phyloP scores from a whole-genome alignment of 1,140 invertebrate genomes.

The Olivierus martensii region DNA sequence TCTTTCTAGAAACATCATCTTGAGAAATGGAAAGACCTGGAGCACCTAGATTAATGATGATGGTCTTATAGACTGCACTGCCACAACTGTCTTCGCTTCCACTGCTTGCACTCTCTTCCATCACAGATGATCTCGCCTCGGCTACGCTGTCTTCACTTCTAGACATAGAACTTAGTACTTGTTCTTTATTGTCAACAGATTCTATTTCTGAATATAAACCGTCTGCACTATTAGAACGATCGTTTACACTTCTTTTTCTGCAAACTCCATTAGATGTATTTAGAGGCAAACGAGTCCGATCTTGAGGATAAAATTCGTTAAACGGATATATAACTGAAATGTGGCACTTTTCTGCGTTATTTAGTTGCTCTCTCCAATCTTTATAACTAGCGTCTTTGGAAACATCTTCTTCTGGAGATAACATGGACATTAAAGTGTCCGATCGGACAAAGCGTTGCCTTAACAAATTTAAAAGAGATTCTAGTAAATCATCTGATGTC shows the following conservation, averaged over 20 bases:
- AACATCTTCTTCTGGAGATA: conserved; percentile 10
- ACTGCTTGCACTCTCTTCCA: conserved; percentile 21
- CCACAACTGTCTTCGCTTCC: conserved; percentile 20
- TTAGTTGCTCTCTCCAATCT: background rate
- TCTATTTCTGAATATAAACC: no score
- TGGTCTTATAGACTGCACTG: conserved; percentile 22
- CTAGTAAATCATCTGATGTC: conserved; percentile 18
- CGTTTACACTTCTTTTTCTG: no score
- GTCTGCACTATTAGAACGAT: no score
- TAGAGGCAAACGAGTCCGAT: background rate
- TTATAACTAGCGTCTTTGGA: no score
- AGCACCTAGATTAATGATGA: conserved; percentile 22
- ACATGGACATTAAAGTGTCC: conserved; percentile 3
- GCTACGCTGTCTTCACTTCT: conserved; percentile 20
- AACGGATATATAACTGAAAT: background rate
- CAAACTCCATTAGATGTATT: background rate
- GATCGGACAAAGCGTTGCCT: conserved; percentile 9
- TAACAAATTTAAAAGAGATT: conserved; percentile 15
- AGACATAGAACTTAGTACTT: conserved; percentile 1
- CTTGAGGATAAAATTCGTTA: background rate
- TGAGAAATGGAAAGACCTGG: no score
- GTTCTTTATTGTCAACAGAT: background rate
- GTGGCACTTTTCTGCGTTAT: background rate
- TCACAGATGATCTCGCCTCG: conserved; percentile 18
- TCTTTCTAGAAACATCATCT: no score